Base-by-base conservation (phyloP, 1,140 invertebrate genomes). In the Tachypleus tridentatus region DNA sequence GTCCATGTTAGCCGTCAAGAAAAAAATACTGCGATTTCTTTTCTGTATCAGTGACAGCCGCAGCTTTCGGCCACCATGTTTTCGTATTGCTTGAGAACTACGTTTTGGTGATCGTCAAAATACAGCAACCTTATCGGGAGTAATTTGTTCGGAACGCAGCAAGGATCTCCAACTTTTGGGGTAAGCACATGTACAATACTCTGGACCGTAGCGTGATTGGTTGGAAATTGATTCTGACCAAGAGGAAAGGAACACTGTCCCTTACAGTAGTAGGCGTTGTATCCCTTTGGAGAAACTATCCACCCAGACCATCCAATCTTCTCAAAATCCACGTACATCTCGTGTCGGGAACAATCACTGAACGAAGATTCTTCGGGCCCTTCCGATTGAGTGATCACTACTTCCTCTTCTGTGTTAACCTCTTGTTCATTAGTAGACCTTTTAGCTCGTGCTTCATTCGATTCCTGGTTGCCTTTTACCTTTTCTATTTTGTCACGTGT, bases 191-290 rank as follows among this genome's bases (percentile, higher is more conserved):
- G 80, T n/a, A 84, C 80, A 66, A 86, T 82, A 69, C 82, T 84
- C 68, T 84, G 82, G 54, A 87, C 79, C 29, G 83, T 86, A 29
- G 84, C 84, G 69, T 88, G 85, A 73, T 87, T 87, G 47, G 84
- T 84, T 0, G 83, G 83, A 64, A 76, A 76, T 64, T 79, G 77
- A 69, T 77, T 78, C 69, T 81, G 79, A 4, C 77, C 80, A 47
- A 82, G 67, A 0, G 83, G 81, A 59, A 82, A 82, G 8, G 79
- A 74, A 74, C 86, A 87, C 47, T 78, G 76, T 0, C 86, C 86
- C 51, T 67, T 67, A 58, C 69, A 70, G 49, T 66, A 62, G 72
- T 84, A 83, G 47, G 85, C 85, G 63, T 82, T 81, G 68, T 86
- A 86, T 3, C 81, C 81, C 69, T 82, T 80, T 0, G 86, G 86